phyloP scores from a whole-genome alignment of 1,140 invertebrate genomes.

The Doryteuthis pealeii region DNA sequence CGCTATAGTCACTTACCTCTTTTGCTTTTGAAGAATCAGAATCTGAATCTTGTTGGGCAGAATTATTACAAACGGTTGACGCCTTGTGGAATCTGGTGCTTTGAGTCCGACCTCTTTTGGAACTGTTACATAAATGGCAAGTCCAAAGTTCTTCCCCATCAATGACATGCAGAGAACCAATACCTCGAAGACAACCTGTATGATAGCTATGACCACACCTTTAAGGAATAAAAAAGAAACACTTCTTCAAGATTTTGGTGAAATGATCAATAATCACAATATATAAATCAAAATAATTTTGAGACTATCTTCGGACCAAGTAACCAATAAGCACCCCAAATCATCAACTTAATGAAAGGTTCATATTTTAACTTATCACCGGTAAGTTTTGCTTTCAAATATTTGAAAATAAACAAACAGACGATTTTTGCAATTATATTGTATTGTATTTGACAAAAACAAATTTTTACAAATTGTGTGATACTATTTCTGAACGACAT shows the following conservation, averaged over 20 bases:
- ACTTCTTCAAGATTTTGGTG: not conserved
- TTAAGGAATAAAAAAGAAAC: slow-evolving; percentile 10
- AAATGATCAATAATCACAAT: not conserved
- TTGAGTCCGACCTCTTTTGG: slow-evolving; percentile 36
- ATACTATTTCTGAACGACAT: too few relatives aligned
- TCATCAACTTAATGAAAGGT: too few relatives aligned
- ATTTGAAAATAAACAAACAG: too few relatives aligned
- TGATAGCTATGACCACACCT: slow-evolving; percentile 60
- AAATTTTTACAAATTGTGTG: too few relatives aligned
- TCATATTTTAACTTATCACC: too few relatives aligned
- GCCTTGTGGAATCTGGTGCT: slow-evolving; percentile 52
- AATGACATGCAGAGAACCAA: slow-evolving; percentile 48
- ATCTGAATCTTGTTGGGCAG: not conserved
- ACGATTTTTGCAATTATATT: too few relatives aligned
- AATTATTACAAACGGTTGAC: not conserved
- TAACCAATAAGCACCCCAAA: too few relatives aligned
- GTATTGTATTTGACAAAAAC: too few relatives aligned
- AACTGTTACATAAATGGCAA: slow-evolving; percentile 55
- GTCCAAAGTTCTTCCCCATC: slow-evolving; percentile 52
- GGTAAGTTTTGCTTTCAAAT: too few relatives aligned
- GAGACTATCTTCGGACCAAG: too few relatives aligned
- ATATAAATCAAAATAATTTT: not conserved
- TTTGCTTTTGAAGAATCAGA: slow-evolving; percentile 24
- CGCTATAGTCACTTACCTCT: slow-evolving; percentile 34
- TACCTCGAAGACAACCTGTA: slow-evolving; percentile 47